These are phyloP conservation scores for Trichonephila inaurata DNA, from an alignment of 1,140 invertebrate species.

Conservation along the genomic window DNA sequence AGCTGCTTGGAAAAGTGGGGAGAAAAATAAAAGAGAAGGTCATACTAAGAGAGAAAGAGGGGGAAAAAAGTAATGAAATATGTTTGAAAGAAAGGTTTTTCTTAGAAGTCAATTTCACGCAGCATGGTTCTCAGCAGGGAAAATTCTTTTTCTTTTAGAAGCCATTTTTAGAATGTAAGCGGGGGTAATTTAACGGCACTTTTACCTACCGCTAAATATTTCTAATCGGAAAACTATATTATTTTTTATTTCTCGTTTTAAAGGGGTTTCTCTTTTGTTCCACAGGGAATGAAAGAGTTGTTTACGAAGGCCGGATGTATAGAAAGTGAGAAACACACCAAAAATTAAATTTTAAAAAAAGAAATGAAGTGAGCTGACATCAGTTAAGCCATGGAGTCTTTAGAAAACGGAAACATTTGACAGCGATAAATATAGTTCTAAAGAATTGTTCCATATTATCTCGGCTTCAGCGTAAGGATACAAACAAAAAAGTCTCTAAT, in stretches of 20 bases:
- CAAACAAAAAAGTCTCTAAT: background rate
- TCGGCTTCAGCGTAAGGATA: too few relatives aligned
- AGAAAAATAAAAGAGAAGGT: background rate
- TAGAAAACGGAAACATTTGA: background rate
- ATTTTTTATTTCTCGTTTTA: background rate
- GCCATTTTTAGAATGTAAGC: slow-evolving; percentile 68
- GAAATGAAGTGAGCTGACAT: background rate
- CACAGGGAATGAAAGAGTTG: background rate
- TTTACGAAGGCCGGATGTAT: background rate
- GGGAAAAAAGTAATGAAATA: slow-evolving; percentile 72
- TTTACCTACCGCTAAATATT: slow-evolving; percentile 74
- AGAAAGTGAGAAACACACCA: background rate
- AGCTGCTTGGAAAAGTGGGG: slow-evolving; percentile 34
- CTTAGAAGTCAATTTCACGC: slow-evolving; percentile 76
- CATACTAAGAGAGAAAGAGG: background rate
- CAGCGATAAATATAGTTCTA: background rate
- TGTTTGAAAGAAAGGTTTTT: slow-evolving; percentile 75
- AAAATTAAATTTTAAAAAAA: background rate
- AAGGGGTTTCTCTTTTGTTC: background rate
- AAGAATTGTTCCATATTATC: background rate
- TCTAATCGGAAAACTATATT: slow-evolving; percentile 63
- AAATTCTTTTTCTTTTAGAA: slow-evolving; percentile 65
- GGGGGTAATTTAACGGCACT: slow-evolving; percentile 74
- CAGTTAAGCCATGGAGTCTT: background rate
- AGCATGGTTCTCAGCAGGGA: slow-evolving; percentile 25